Percentiles rank a stretch among this genome's conserved stretches.
Conservation (phyloP, 2,888 invertebrate genomes). For the Dione vanillae region DNA sequence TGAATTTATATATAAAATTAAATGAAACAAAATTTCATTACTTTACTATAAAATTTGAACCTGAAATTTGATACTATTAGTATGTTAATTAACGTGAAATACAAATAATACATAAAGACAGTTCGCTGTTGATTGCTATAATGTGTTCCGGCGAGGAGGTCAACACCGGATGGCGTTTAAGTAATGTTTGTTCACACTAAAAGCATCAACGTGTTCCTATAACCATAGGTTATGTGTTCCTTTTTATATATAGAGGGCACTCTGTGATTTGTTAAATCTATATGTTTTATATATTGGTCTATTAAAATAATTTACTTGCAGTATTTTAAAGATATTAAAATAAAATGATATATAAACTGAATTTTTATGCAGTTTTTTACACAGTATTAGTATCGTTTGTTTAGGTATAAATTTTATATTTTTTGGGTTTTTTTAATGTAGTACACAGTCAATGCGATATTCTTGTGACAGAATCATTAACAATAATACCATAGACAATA, state of each 20-base stretch:
- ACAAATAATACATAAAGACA: constrained; percentile 40
- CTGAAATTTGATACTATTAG: background rate
- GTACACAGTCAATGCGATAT: no score
- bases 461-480: no score
- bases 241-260: constrained; percentile 17
- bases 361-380: no score
- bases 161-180: constrained; percentile 74
- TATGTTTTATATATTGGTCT: background rate
- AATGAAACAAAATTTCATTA: no score
- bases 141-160: constrained; percentile 64
- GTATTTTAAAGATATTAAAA: no score
- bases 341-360: no score
- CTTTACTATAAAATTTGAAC: background rate
- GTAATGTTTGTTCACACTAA: constrained; percentile 78
- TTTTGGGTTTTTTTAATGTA: no score
- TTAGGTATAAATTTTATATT: no score
- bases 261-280: constrained; percentile 2
- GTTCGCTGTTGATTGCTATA: constrained; percentile 63
- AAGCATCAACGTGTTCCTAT: constrained; percentile 64
- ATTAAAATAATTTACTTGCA: background rate
- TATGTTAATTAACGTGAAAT: background rate
- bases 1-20: no score
- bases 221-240: constrained; percentile 26
- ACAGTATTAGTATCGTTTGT: no score
- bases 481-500: no score